These are phyloP conservation scores for Coregonus sp. DNA, from an alignment of 2,797 vertebrate species.

Conservation along the genomic window DNA sequence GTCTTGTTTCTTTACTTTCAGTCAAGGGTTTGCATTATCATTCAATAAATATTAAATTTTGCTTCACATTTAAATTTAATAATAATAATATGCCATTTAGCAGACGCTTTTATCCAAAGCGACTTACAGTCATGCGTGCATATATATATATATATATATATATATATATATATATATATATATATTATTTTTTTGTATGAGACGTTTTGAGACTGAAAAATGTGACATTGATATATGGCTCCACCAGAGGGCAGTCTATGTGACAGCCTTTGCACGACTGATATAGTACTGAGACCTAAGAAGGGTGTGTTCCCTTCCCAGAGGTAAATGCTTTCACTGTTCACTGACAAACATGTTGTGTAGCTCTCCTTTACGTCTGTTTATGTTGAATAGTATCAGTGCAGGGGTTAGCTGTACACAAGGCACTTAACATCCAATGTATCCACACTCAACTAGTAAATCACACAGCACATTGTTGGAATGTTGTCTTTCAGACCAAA, in stretches of 20 bases:
- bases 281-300: slow-evolving; percentile 28
- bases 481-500: slow-evolving; percentile 44
- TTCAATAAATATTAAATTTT: background rate
- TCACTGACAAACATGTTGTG: background rate
- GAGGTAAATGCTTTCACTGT: slow-evolving; percentile 58
- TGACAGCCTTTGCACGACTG: slow-evolving; percentile 4
- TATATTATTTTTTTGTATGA: too few relatives aligned
- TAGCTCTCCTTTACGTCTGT: background rate
- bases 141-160: too few relatives aligned
- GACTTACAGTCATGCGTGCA: too few relatives aligned
- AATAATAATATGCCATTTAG: too few relatives aligned
- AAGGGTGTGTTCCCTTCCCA: slow-evolving; percentile 58
- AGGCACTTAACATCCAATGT: slow-evolving; percentile 11
- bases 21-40: background rate
- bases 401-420: background rate
- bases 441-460: slow-evolving; percentile 35
- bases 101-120: too few relatives aligned
- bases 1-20: background rate
- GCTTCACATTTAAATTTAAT: background rate
- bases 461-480: slow-evolving; percentile 55
- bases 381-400: background rate
- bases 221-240: slow-evolving; percentile 9
- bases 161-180: too few relatives aligned
- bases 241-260: slow-evolving; percentile 65
- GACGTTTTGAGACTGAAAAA: background rate